phyloP scores from a whole-genome alignment of 2,797 vertebrate species.

The Botia almorhae region DNA sequence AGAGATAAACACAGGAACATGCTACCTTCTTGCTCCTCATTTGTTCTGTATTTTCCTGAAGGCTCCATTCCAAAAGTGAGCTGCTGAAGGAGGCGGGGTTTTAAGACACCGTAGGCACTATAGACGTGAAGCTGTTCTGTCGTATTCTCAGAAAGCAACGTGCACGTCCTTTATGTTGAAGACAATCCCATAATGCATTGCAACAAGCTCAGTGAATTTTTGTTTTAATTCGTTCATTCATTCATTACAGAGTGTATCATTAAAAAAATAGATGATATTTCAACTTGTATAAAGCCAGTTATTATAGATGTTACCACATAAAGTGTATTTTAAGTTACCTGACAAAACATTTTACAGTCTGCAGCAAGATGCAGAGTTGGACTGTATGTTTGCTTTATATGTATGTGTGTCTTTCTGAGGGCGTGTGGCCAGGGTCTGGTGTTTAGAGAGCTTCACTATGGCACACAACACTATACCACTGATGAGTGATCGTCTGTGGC shows the following conservation, averaged over 20 bases:
- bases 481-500: conserved; percentile 74
- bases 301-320: background rate
- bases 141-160: background rate
- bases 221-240: too few species aligned
- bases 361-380: background rate
- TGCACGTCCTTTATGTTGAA: background rate
- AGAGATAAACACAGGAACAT: conserved; percentile 14
- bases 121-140: background rate
- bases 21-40: conserved; percentile 15
- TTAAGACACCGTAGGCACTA: background rate
- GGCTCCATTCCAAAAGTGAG: background rate
- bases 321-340: background rate
- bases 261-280: background rate
- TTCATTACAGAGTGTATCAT: too few species aligned
- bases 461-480: conserved; percentile 59
- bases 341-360: background rate
- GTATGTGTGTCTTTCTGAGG: conserved; percentile 19
- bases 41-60: conserved; percentile 4
- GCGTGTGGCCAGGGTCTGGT: conserved; percentile 49
- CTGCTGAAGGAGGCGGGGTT: background rate
- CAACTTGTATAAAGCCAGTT: background rate
- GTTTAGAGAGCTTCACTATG: conserved; percentile 68
- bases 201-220: background rate
- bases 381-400: conserved; percentile 12
- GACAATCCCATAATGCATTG: background rate